Conservation (phyloP, 2,113 vertebrate genomes). For the Lasiurus borealis region DNA sequence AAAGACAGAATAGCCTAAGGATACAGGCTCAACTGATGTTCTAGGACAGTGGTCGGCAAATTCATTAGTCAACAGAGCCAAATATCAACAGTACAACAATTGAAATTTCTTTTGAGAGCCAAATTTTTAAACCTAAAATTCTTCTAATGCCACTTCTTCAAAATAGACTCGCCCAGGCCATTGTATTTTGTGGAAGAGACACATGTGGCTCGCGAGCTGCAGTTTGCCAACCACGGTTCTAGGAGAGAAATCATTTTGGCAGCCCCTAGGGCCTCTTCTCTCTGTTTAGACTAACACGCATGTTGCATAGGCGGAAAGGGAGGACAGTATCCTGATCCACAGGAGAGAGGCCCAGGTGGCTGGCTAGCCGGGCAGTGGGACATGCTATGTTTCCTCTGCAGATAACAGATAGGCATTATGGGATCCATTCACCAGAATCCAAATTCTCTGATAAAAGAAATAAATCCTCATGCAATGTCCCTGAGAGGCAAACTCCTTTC, state of each 20-base stretch:
- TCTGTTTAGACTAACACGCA: neutral
- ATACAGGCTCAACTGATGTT: neutral
- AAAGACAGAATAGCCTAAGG: neutral
- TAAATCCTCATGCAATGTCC: slow-evolving; percentile 23
- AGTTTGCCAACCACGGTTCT: too few relatives aligned
- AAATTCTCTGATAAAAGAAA: slow-evolving; percentile 50
- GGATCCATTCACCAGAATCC: slow-evolving; percentile 51
- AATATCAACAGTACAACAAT: too few relatives aligned
- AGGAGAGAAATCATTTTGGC: neutral
- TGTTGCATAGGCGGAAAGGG: neutral
- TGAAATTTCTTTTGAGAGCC: too few relatives aligned
- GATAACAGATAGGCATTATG: slow-evolving; percentile 57
- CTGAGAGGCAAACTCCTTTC: slow-evolving; percentile 55
- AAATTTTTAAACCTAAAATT: too few relatives aligned
- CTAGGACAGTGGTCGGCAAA: neutral
- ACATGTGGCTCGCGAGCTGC: too few relatives aligned
- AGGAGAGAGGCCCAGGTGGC: neutral
- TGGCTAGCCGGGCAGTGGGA: neutral
- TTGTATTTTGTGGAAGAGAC: too few relatives aligned
- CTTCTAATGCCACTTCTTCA: too few relatives aligned
- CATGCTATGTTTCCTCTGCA: neutral
- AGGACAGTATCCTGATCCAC: too few relatives aligned
- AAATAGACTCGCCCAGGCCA: too few relatives aligned
- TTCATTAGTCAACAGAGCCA: too few relatives aligned
- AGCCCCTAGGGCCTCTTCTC: neutral